A percentile compares a stretch with the other conserved stretches of the same genome.
These are phyloP conservation scores for Rhineura floridana DNA, from an alignment of 2,113 vertebrate genomes.

Conservation along the genomic window DNA sequence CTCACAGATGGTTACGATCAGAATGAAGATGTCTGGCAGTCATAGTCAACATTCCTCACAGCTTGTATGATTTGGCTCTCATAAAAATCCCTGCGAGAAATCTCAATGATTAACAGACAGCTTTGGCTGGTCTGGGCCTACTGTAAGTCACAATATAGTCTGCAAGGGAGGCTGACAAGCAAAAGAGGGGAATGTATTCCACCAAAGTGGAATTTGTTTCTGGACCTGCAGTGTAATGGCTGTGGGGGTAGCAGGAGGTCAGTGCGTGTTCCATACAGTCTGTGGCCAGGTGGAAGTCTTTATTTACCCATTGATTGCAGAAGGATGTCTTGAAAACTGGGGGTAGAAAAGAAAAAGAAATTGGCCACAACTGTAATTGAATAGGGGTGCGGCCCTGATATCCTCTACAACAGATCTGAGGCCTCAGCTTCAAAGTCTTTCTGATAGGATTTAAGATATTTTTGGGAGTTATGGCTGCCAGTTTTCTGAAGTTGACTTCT, in stretches of 20 bases:
- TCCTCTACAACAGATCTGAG: no score
- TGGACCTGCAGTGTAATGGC: slow-evolving; percentile 75
- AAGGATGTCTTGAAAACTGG: neutral
- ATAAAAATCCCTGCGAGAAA: neutral
- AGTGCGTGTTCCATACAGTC: slow-evolving; percentile 82
- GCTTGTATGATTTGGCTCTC: no score
- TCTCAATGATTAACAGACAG: slow-evolving; percentile 15
- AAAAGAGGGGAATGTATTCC: slow-evolving; percentile 74
- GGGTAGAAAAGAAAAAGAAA: neutral
- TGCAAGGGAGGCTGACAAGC: slow-evolving; percentile 76
- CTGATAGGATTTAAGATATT: no score
- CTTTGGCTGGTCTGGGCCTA: slow-evolving; percentile 46
- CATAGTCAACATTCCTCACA: neutral
- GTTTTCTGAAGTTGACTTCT: no score
- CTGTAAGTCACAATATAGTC: slow-evolving; percentile 62
- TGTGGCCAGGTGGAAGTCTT: slow-evolving; percentile 73
- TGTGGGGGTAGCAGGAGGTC: slow-evolving; percentile 72
- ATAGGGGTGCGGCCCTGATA: no score
- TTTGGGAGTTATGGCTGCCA: no score
- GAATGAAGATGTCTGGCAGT: neutral
- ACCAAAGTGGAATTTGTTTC: slow-evolving; percentile 76
- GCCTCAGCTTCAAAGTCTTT: no score
- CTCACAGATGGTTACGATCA: neutral
- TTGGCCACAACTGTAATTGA: no score
- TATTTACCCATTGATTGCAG: neutral